Base-by-base conservation (phyloP, 2,888 invertebrate species). In the Coremacera marginata region DNA sequence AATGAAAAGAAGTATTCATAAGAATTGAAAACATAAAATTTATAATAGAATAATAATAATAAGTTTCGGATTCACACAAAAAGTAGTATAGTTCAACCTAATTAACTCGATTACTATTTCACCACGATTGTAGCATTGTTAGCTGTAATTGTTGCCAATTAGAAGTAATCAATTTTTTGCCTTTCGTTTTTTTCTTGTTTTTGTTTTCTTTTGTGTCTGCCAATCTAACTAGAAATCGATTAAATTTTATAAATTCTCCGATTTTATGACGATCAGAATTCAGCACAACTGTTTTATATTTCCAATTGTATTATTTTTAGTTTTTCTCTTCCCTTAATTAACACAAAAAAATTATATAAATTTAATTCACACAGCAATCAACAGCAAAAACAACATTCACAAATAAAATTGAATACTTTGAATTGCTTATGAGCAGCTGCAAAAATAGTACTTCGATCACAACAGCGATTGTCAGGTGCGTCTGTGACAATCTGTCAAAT, bases 401-500 rank as follows among this genome's bases (percentile, higher is more conserved):
- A 67, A 57, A 57, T 51, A 16, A 52, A 51, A 25, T 27, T 51
- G 7, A 52, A 52, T 52, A 31, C 37, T 52, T 51, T 49, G 67
- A 44, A 19, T 25, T 16, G 14, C 2, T 16, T 2, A 14, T 19
- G 22, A 31, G 34, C 63, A 63, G 63, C 63, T 11, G 63, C 70
- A 22, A 76, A 81, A 55, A 31, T 31, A 5, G 8, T 27, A 27
- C 62, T 68, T n/a, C 70, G 71, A 79, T 79, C 79, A 80, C 16
- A 25, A 31, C 27, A 7, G 25, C 57, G 14, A 34, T 14, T 34
- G 37, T 9, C 51, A 19, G 31, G 22, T 31, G 37, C 49, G 51
- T 49, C 49, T 44, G 22, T 76, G 78, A 76, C 75, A 76, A 70
- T 70, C 76, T 76, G 78, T 78, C 78, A 78, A 72, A 78, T 73